Evolutionary conservation across 2,888 invertebrate genomes (phyloP).

Genomic region (Metellina segmentata): DNA sequence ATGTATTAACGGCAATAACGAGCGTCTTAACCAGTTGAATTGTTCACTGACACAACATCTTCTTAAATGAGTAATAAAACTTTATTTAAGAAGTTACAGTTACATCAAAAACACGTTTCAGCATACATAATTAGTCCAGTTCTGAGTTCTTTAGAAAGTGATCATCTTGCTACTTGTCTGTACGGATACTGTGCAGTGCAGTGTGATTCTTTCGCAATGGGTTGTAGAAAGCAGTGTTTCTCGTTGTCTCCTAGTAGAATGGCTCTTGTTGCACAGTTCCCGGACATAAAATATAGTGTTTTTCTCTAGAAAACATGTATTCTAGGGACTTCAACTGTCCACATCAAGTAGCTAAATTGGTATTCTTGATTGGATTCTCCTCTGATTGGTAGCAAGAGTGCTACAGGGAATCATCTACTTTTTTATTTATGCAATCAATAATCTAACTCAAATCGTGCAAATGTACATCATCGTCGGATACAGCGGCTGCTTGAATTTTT

Average conservation of each 20-base stretch:
- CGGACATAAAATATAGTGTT: neutral
- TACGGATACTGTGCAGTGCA: slow-evolving; percentile 25
- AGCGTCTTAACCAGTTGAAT: too few relatives aligned
- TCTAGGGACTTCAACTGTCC: neutral
- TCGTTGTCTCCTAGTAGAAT: slow-evolving; percentile 4
- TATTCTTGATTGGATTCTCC: neutral
- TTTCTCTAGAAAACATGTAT: neutral
- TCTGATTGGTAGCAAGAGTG: neutral
- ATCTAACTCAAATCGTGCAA: neutral
- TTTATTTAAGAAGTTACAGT: too few relatives aligned
- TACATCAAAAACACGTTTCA: too few relatives aligned
- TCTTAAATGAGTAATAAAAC: too few relatives aligned
- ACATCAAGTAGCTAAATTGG: neutral
- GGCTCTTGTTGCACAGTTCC: neutral
- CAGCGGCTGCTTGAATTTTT: neutral
- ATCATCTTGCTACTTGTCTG: slow-evolving; percentile 32
- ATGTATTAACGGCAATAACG: too few relatives aligned
- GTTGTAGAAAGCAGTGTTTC: slow-evolving; percentile 49
- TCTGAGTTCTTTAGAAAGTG: slow-evolving; percentile 14
- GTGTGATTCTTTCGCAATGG: slow-evolving; percentile 8
- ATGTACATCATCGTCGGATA: neutral
- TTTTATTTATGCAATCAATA: neutral
- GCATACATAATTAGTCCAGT: too few relatives aligned
- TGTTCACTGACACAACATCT: too few relatives aligned
- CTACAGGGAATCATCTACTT: neutral